Percentiles rank a stretch among this genome's conserved stretches.
These are phyloP conservation scores for Popillia japonica DNA, from an alignment of 1,140 invertebrate species.

Conservation along the genomic window DNA sequence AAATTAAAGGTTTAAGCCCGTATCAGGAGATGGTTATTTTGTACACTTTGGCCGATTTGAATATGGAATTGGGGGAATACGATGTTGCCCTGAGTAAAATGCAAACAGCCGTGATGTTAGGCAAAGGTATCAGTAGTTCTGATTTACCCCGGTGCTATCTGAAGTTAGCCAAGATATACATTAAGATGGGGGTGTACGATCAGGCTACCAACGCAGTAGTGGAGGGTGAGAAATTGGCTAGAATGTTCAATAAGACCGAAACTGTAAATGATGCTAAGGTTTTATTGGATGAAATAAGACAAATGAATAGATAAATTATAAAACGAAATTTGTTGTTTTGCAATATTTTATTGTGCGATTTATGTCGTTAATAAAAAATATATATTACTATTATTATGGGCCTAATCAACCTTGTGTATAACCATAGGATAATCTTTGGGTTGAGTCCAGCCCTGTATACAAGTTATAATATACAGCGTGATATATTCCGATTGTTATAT, in stretches of 20 bases:
- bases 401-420: no score
- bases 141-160: slow-evolving; percentile 57
- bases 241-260: slow-evolving; percentile 52
- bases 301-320: neutral
- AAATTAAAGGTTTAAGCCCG: slow-evolving; percentile 55
- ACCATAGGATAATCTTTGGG: no score
- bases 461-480: no score
- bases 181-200: slow-evolving; percentile 50
- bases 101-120: slow-evolving; percentile 55
- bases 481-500: no score
- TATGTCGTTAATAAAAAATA: no score
- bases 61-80: slow-evolving; percentile 53
- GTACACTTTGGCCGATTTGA: slow-evolving; percentile 56
- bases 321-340: neutral
- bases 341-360: neutral
- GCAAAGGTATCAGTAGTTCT: slow-evolving; percentile 56
- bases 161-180: slow-evolving; percentile 56
- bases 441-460: no score
- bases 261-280: slow-evolving; percentile 48
- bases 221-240: slow-evolving; percentile 53
- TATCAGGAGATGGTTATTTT: slow-evolving; percentile 59
- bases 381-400: no score
- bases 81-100: slow-evolving; percentile 55
- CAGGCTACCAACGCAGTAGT: slow-evolving; percentile 49
- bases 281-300: slow-evolving; percentile 46